phyloP scores from a whole-genome alignment of 2,797 vertebrate species.

The Ctenochaetus hawaiiensis region DNA sequence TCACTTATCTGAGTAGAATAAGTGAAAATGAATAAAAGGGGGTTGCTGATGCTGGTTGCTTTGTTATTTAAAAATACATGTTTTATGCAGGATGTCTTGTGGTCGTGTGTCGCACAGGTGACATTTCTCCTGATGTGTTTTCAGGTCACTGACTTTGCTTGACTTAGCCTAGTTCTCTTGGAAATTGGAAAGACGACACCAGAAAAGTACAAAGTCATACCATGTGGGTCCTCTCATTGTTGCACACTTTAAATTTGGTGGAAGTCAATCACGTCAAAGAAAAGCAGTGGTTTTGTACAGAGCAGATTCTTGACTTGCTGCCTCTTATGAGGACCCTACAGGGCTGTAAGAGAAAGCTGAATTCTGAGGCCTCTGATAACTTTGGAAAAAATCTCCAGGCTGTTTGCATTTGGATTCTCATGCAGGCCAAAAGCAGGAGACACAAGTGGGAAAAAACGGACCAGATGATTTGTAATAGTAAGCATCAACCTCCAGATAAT shows the following conservation, averaged over 20 bases:
- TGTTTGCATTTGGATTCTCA: neutral
- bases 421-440: neutral
- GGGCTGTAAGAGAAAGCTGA: neutral
- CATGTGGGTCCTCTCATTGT: too few relatives aligned
- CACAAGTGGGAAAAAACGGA: neutral
- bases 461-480: neutral
- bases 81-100: too few relatives aligned
- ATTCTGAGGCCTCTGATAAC: neutral
- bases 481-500: neutral
- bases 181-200: too few relatives aligned
- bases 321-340: neutral
- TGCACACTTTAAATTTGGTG: conserved; percentile 11
- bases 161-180: too few relatives aligned
- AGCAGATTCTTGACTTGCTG: neutral
- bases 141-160: too few relatives aligned
- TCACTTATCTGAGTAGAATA: too few relatives aligned
- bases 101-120: too few relatives aligned
- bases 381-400: neutral
- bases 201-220: too few relatives aligned
- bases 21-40: too few relatives aligned
- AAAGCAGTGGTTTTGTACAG: conserved; percentile 23
- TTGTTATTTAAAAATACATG: too few relatives aligned
- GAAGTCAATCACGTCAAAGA: conserved; percentile 40
- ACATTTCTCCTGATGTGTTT: too few relatives aligned
- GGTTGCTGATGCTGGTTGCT: too few relatives aligned